A percentile compares a stretch with the other conserved stretches of the same genome.
phyloP scores from a whole-genome alignment of 1,140 invertebrate species.

The Drosophila mayri region DNA sequence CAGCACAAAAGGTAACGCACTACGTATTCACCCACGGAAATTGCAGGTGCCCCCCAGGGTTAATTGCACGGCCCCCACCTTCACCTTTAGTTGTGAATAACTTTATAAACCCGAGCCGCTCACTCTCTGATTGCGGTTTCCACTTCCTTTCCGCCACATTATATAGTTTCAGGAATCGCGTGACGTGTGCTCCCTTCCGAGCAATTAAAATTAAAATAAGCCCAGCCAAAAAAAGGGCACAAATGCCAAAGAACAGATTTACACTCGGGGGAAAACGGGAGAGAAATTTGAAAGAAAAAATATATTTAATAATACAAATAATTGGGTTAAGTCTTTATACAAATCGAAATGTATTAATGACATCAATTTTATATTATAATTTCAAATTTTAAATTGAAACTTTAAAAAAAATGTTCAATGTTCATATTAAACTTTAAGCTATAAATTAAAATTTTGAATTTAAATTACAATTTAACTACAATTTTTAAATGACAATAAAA shows the following conservation, averaged over 20 bases:
- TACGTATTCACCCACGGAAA: slow-evolving; percentile 12
- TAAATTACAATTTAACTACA: too few species aligned
- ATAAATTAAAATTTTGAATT: too few species aligned
- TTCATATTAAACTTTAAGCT: too few species aligned
- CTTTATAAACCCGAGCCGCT: slow-evolving; percentile 34
- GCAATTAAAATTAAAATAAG: slow-evolving; percentile 85
- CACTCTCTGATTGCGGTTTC: slow-evolving; percentile 34
- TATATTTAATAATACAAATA: too few species aligned
- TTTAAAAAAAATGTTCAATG: too few species aligned
- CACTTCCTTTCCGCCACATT: slow-evolving; percentile 31
- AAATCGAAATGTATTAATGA: too few species aligned
- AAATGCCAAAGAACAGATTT: slow-evolving; percentile 85
- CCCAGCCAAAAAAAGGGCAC: slow-evolving; percentile 83
- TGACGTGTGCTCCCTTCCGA: slow-evolving; percentile 89
- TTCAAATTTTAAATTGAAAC: too few species aligned
- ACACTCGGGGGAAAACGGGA: background rate
- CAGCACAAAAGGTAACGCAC: background rate
- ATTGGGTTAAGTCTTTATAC: too few species aligned
- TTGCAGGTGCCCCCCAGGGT: slow-evolving; percentile 44
- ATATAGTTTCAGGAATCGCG: slow-evolving; percentile 77
- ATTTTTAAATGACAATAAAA: too few species aligned
- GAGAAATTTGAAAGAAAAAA: background rate
- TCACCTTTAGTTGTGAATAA: slow-evolving; percentile 13
- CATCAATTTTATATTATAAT: too few species aligned
- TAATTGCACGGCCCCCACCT: slow-evolving; percentile 41